These are phyloP conservation scores for Leptinotarsa defecta DNA, from an alignment of 1,140 invertebrate genomes.

Conservation along the genomic window DNA sequence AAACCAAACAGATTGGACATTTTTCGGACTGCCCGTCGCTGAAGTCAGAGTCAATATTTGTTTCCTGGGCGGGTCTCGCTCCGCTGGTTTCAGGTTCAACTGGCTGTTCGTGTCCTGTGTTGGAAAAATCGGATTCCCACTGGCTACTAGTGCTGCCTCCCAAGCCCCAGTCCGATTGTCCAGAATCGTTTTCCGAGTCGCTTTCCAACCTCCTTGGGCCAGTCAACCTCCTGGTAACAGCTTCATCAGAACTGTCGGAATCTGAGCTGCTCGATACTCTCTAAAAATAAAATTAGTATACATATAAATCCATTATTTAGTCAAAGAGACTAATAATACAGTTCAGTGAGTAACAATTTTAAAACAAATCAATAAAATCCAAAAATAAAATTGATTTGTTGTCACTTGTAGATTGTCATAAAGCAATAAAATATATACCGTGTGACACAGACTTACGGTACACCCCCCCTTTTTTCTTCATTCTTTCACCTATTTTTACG, in stretches of 20 bases:
- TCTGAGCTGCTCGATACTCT: slow-evolving; percentile 41
- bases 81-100: background rate
- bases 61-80: slow-evolving; percentile 18
- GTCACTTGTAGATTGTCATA: too few species aligned
- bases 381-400: too few species aligned
- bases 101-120: slow-evolving; percentile 23
- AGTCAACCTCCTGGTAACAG: slow-evolving; percentile 23
- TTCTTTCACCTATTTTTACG: too few species aligned
- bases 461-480: too few species aligned
- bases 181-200: slow-evolving; percentile 19
- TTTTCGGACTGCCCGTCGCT: slow-evolving; percentile 76
- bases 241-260: slow-evolving; percentile 28
- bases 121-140: slow-evolving; percentile 39
- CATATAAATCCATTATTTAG: too few species aligned
- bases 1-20: slow-evolving; percentile 82
- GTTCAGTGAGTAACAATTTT: too few species aligned
- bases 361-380: too few species aligned
- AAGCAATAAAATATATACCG: too few species aligned
- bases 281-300: slow-evolving; percentile 41
- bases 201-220: slow-evolving; percentile 2
- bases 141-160: slow-evolving; percentile 34
- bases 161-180: slow-evolving; percentile 25
- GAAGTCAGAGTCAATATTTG: slow-evolving; percentile 59
- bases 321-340: too few species aligned
- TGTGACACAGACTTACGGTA: too few species aligned